A percentile compares a stretch with the other conserved stretches of the same genome.
Conservation (phyloP, 2,113 vertebrate species). For the Eublepharis macularius region DNA sequence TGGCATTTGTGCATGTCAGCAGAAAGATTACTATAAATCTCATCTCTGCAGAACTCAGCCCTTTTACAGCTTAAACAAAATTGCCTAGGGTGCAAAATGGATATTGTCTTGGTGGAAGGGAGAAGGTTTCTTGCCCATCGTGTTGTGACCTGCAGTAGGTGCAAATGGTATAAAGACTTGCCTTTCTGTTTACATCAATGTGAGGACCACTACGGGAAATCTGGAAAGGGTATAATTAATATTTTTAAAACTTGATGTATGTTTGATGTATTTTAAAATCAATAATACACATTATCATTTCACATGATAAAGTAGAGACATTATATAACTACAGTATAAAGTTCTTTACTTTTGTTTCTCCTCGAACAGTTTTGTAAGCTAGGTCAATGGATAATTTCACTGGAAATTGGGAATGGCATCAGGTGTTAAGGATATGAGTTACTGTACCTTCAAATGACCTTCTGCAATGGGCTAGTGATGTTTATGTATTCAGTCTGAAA, state of each 20-base stretch:
- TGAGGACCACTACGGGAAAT: conserved; percentile 8
- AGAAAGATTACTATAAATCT: conserved; percentile 54
- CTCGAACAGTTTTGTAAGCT: neutral
- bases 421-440: neutral
- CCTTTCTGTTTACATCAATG: neutral
- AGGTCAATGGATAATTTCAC: neutral
- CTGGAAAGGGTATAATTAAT: conserved; percentile 7
- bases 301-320: neutral
- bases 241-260: neutral
- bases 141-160: conserved; percentile 56
- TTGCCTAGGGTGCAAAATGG: conserved; percentile 43
- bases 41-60: conserved; percentile 53
- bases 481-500: neutral
- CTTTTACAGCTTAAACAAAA: conserved; percentile 50
- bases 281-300: neutral
- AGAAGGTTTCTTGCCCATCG: conserved; percentile 50
- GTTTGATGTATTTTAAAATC: neutral
- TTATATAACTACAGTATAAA: neutral
- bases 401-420: neutral
- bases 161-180: conserved; percentile 25
- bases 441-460: neutral
- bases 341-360: neutral
- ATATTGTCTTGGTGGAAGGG: conserved; percentile 48
- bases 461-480: neutral
- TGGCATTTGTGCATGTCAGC: conserved; percentile 47